Percentiles rank a stretch among this genome's conserved stretches.
Evolutionary conservation across 1,140 invertebrate genomes (phyloP).

Genomic region (Procambarus clarkii): DNA sequence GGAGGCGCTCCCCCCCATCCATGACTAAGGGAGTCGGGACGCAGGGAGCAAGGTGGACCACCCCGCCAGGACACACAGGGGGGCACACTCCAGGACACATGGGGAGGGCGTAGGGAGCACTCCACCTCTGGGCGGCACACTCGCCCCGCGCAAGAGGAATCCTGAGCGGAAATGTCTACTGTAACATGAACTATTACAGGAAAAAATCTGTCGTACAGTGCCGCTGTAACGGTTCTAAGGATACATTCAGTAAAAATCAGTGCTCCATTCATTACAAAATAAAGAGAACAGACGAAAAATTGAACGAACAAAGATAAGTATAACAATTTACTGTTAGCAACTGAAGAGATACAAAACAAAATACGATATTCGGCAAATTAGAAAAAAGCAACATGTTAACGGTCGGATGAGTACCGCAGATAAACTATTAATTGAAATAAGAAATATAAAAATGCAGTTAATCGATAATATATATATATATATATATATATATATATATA

Average conservation of each 20-base stretch:
- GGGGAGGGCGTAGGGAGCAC: background rate
- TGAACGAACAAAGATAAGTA: conserved; percentile 33
- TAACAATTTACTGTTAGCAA: conserved; percentile 39
- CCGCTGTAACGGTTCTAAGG: conserved; percentile 28
- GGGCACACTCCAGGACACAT: background rate
- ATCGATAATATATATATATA: conserved; percentile 32
- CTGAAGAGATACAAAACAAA: background rate
- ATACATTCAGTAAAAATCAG: conserved; percentile 42
- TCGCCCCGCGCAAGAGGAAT: background rate
- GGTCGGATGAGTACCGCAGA: conserved; percentile 14
- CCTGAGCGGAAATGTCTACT: conserved; percentile 33
- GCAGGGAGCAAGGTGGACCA: too few relatives aligned
- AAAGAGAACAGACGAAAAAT: conserved; percentile 22
- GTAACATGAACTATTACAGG: conserved; percentile 32
- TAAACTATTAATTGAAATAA: conserved; percentile 14
- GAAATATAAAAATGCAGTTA: conserved; percentile 29
- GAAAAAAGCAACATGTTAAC: conserved; percentile 20
- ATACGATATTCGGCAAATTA: background rate
- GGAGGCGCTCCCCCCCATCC: too few relatives aligned
- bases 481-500: conserved; percentile 15
- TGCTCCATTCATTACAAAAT: conserved; percentile 46
- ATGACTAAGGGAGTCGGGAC: too few relatives aligned
- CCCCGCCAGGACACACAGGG: background rate
- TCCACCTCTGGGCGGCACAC: conserved; percentile 2
- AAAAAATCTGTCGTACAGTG: conserved; percentile 36